Evolutionary conservation across 1,140 invertebrate species (phyloP).

Genomic region (Xylocopa sonorina): DNA sequence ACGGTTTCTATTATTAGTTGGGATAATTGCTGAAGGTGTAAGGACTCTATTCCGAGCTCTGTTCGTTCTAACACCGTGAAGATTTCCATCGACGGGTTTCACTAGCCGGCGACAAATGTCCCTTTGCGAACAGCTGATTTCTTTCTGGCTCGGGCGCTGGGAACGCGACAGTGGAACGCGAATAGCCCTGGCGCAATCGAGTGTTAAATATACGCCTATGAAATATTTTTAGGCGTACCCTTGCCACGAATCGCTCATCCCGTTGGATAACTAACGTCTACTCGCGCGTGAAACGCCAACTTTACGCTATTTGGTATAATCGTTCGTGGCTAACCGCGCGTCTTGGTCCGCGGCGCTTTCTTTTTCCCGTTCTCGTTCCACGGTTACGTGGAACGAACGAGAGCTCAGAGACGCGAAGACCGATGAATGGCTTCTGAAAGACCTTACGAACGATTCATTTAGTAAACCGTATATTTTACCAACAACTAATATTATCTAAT

Average conservation of each 20-base stretch:
- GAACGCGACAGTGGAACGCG: slow-evolving; percentile 6
- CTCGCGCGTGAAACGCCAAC: neutral
- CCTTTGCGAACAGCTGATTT: slow-evolving; percentile 3
- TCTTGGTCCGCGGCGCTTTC: neutral
- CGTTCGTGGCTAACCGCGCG: too few species aligned
- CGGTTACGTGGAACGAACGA: neutral
- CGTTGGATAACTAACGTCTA: neutral
- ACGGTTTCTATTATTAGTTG: too few species aligned
- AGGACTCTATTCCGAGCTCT: too few species aligned
- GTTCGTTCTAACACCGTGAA: too few species aligned
- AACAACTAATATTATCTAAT: too few species aligned
- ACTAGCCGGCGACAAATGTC: neutral
- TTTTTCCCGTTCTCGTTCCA: neutral
- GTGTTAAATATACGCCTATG: slow-evolving; percentile 19
- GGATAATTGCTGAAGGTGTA: too few species aligned
- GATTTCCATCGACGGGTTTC: neutral
- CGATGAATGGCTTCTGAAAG: too few species aligned
- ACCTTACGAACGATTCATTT: too few species aligned
- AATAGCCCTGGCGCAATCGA: slow-evolving; percentile 15
- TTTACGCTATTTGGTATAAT: neutral
- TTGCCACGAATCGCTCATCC: neutral
- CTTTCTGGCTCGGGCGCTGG: neutral
- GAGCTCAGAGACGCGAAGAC: too few species aligned
- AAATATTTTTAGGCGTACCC: slow-evolving; percentile 10
- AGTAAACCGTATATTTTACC: too few species aligned